A percentile compares a stretch with the other conserved stretches of the same genome.
These are phyloP conservation scores for Oncorhynchus clarkii DNA, from an alignment of 2,113 vertebrate species.

Conservation along the genomic window DNA sequence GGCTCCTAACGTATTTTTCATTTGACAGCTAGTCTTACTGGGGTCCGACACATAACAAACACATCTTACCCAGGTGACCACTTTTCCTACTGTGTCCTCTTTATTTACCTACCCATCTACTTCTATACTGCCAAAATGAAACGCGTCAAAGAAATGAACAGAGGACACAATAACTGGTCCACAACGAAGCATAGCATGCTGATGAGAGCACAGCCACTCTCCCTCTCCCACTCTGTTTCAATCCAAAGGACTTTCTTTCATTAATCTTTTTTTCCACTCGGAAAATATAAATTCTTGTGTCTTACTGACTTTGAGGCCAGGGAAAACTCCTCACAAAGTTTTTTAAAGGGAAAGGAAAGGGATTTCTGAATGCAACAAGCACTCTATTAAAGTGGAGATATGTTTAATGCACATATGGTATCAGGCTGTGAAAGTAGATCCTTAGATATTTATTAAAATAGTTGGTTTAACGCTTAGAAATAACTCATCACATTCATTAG, in stretches of 20 bases:
- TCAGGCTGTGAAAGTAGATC: not conserved
- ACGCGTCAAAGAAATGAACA: not conserved
- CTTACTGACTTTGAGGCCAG: not conserved
- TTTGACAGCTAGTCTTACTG: no score
- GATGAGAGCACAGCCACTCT: constrained; percentile 4
- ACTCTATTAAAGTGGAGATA: not conserved
- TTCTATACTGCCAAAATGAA: no score
- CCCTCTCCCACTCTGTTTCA: constrained; percentile 5
- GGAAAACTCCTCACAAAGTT: constrained; percentile 9
- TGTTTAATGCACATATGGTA: not conserved
- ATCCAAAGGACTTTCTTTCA: constrained; percentile 25
- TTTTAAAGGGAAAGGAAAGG: not conserved
- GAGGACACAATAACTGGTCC: not conserved
- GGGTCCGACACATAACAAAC: no score
- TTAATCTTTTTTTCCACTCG: constrained; percentile 37
- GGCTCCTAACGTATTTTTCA: no score
- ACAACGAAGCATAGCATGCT: not conserved
- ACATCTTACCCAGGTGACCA: not conserved
- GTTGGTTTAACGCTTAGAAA: not conserved
- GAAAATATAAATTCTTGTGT: constrained; percentile 12
- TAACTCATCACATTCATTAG: not conserved
- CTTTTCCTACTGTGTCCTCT: no score
- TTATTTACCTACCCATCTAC: not conserved
- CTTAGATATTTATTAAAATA: not conserved
- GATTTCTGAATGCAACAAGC: not conserved